Conservation (phyloP, 2,113 vertebrate species). For the Urocynchramus pylzowi region DNA sequence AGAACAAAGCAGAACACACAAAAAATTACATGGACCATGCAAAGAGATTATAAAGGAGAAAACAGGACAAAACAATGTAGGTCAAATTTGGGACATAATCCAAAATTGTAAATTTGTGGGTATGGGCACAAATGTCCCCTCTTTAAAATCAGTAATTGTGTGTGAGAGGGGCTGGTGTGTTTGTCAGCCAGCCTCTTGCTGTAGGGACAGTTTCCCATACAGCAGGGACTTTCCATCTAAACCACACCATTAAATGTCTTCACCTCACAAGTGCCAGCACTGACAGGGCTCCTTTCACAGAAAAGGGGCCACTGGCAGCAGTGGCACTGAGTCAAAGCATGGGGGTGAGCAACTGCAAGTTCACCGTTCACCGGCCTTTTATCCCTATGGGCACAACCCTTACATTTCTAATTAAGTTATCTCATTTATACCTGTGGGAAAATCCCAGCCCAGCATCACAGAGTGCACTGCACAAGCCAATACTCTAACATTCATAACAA, state of each 20-base stretch:
- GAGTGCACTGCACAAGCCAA: background rate
- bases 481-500: constrained; percentile 15
- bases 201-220: background rate
- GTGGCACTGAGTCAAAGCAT: background rate
- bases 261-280: background rate
- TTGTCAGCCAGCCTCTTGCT: background rate
- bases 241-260: background rate
- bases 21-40: background rate
- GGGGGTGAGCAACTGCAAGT: background rate
- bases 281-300: background rate
- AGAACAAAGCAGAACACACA: constrained; percentile 22
- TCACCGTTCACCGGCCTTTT: fast-evolving
- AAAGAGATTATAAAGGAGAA: constrained; percentile 19
- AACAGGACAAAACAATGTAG: background rate
- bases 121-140: background rate
- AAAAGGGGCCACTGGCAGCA: background rate
- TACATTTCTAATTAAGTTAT: background rate
- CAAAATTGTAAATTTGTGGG: background rate
- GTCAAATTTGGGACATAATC: background rate
- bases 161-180: background rate
- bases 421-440: constrained; percentile 39
- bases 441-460: background rate
- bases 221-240: background rate
- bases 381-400: background rate
- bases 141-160: background rate